Base-by-base conservation (phyloP, 2,113 vertebrate genomes). In the Pelusios castaneus region DNA sequence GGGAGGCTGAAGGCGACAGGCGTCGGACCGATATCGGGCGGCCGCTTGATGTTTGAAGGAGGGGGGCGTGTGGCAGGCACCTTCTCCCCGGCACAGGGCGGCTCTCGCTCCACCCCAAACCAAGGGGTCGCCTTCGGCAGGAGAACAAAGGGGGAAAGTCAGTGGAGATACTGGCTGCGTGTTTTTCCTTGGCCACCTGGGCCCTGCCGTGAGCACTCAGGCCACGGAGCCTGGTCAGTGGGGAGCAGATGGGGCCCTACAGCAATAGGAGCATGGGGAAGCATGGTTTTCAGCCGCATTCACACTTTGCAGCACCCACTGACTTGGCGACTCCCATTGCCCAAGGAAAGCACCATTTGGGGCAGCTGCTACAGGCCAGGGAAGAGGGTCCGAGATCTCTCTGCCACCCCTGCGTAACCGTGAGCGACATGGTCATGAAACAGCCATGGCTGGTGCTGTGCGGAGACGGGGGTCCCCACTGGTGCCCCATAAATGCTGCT, bases 1-100 rank as follows among this genome's bases (percentile, higher is more conserved):
- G 1, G 80, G 49, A 87, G 84, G 49, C 78, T 17, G 88, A 88
- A 96, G 91, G 85, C 0, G 96, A 97, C 95, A 94, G 96, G 95
- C 31, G 79, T 97, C 97, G 90, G 89, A 43, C 45, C 58, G 45
- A 76, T 94, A 85, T 11, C 8, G 5, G 0, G 47, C 1, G 1
- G 60, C 92, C 49, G 11, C 31, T 67, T 93, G 95, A 96, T 1
- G 4, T 82, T 1, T 12, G 1, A 49, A 21, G 52, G 80, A 4
- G 49, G 49, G 51, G 16, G 16, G 16, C 25, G 13, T 24, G 10
- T 22, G 60, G 34, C 8, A 24, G 80, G 17, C 5, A 1, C 29
- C 41, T 49, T 5, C 10, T 83, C 3, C 3, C 82, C 45, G 41
- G 14, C 78, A 63, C 4, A 10, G 1, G 6, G 41, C 41, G 12